Evolutionary conservation across 1,140 invertebrate genomes (phyloP).

Genomic region (Carposina sasakii): DNA sequence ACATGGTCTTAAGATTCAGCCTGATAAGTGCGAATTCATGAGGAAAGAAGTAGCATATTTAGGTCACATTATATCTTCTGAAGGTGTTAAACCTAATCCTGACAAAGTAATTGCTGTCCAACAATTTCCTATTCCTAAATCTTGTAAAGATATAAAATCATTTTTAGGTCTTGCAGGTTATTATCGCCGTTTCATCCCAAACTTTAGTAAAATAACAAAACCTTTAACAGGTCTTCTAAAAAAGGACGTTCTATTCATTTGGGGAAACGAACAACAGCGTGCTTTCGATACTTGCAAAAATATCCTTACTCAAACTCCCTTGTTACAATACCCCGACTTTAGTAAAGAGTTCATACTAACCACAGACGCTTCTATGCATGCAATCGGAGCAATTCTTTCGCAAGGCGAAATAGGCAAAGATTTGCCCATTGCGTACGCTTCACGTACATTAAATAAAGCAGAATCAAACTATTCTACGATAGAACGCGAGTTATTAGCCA

Average conservation of each 20-base stretch:
- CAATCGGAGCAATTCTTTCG: background rate
- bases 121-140: too few relatives aligned
- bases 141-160: conserved; percentile 51
- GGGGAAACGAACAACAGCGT: conserved; percentile 24
- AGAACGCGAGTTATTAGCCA: conserved; percentile 28
- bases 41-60: conserved; percentile 57
- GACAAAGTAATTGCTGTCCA: too few relatives aligned
- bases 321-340: conserved; percentile 33
- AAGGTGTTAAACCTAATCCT: conserved; percentile 57
- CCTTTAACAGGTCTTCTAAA: conserved; percentile 34
- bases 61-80: conserved; percentile 55
- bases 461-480: conserved; percentile 39
- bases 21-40: conserved; percentile 66
- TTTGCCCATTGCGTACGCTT: conserved; percentile 30
- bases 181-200: conserved; percentile 35
- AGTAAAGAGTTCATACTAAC: conserved; percentile 24
- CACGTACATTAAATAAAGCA: conserved; percentile 29
- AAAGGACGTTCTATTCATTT: conserved; percentile 27
- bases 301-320: conserved; percentile 37
- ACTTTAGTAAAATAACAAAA: conserved; percentile 33
- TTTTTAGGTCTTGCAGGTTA: conserved; percentile 49
- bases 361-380: conserved; percentile 6
- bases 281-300: conserved; percentile 49
- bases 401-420: too few relatives aligned
- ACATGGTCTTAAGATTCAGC: conserved; percentile 59